Percentiles rank a stretch among this genome's conserved stretches.
Evolutionary conservation across 2,113 vertebrate genomes (phyloP).

Genomic region (Ceuthmochares aereus): DNA sequence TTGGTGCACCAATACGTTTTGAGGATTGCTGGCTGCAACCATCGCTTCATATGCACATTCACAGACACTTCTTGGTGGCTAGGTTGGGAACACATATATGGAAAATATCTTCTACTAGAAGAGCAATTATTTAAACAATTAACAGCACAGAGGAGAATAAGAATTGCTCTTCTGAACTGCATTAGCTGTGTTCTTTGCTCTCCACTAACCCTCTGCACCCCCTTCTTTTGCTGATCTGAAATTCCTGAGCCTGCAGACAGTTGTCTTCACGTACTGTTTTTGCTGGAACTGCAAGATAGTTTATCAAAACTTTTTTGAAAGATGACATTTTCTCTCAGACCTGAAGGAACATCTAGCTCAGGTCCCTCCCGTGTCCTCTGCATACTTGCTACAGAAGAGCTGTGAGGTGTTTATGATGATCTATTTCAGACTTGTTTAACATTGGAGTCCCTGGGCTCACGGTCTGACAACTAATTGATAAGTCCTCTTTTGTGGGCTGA

Average conservation of each 20-base stretch:
- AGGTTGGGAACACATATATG: not conserved
- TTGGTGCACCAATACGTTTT: not conserved
- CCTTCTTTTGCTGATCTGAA: not conserved
- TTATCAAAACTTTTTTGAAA: not conserved
- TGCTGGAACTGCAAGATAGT: not conserved
- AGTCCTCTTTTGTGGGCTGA: constrained; percentile 55
- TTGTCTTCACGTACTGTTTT: not conserved
- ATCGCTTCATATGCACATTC: not conserved
- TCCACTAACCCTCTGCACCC: not conserved
- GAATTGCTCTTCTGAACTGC: not conserved
- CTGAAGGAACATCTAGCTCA: not conserved
- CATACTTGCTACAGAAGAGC: not conserved
- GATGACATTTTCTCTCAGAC: not conserved
- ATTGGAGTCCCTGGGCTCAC: not conserved
- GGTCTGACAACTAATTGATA: constrained; percentile 59
- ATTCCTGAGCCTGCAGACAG: not conserved
- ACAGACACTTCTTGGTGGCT: not conserved
- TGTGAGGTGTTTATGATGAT: not conserved
- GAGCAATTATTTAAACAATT: not conserved
- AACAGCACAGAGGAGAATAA: not conserved
- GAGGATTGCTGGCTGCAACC: not conserved
- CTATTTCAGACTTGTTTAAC: constrained; percentile 27
- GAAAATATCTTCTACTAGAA: not conserved
- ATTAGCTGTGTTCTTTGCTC: not conserved
- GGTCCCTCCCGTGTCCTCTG: not conserved